These are phyloP conservation scores for Siphonodentalium dalli DNA, from an alignment of 2,888 invertebrate genomes.

Conservation along the genomic window DNA sequence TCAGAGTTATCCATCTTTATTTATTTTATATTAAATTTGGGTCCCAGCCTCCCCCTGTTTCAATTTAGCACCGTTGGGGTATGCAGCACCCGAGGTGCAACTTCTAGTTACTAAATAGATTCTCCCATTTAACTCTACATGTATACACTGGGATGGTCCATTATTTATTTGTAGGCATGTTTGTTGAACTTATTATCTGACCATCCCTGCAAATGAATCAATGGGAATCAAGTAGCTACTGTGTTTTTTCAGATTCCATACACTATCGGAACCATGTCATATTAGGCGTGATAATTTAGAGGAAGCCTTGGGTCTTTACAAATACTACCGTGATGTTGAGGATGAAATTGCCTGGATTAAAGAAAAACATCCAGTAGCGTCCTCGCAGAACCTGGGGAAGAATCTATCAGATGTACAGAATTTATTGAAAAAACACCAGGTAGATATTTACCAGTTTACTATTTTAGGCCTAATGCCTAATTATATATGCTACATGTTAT, in stretches of 20 bases:
- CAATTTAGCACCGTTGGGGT: no score
- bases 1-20: no score
- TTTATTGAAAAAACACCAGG: slow-evolving; percentile 90
- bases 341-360: slow-evolving; percentile 92
- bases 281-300: slow-evolving; percentile 90
- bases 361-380: slow-evolving; percentile 77
- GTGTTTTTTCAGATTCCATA: slow-evolving; percentile 72
- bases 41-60: no score
- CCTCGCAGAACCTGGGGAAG: slow-evolving; percentile 75
- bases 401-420: slow-evolving; percentile 81
- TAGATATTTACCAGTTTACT: slow-evolving; percentile 26
- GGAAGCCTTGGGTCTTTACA: slow-evolving; percentile 85
- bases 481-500: neutral
- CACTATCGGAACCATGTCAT: slow-evolving; percentile 87
- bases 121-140: no score
- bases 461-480: no score
- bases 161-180: neutral
- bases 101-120: neutral
- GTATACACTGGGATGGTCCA: no score
- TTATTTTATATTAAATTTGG: no score
- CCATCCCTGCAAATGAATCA: no score
- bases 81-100: no score
- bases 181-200: no score
- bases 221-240: no score
- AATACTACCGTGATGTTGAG: slow-evolving; percentile 89